These are phyloP conservation scores for Papilio demoleus DNA, from an alignment of 2,888 invertebrate species.

Conservation along the genomic window DNA sequence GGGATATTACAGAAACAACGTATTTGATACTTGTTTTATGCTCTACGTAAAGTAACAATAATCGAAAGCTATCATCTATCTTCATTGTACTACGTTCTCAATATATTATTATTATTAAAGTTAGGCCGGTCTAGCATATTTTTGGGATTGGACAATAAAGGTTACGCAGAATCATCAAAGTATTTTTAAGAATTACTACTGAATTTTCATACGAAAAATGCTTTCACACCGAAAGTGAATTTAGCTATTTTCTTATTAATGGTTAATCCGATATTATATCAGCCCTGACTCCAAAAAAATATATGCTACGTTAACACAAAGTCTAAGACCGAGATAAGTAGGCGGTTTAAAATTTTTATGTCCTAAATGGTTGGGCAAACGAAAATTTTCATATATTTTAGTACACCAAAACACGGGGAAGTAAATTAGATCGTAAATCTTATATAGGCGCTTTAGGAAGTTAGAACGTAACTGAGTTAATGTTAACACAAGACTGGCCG, in stretches of 20 bases:
- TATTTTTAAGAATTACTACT: background rate
- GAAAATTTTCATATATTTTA: slow-evolving; percentile 13
- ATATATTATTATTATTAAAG: too few relatives aligned
- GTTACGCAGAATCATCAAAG: background rate
- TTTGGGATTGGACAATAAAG: background rate
- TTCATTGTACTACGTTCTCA: too few relatives aligned
- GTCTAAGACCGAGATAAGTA: background rate
- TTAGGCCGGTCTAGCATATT: background rate
- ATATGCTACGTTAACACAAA: slow-evolving; percentile 2
- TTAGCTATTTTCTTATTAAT: background rate
- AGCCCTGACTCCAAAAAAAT: background rate
- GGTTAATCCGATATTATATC: background rate
- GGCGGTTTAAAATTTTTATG: background rate
- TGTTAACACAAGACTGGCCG: background rate
- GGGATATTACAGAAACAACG: too few relatives aligned
- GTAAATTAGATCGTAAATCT: slow-evolving; percentile 16
- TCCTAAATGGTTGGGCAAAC: background rate
- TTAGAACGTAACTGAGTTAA: slow-evolving; percentile 5
- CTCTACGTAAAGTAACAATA: too few relatives aligned
- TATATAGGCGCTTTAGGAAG: slow-evolving; percentile 17
- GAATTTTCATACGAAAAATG: background rate
- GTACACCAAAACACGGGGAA: slow-evolving; percentile 9
- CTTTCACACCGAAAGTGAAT: background rate
- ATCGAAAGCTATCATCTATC: too few relatives aligned
- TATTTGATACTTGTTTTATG: too few relatives aligned